Evolutionary conservation across 2,888 invertebrate species (phyloP).

Genomic region (Frankliniella fusca): DNA sequence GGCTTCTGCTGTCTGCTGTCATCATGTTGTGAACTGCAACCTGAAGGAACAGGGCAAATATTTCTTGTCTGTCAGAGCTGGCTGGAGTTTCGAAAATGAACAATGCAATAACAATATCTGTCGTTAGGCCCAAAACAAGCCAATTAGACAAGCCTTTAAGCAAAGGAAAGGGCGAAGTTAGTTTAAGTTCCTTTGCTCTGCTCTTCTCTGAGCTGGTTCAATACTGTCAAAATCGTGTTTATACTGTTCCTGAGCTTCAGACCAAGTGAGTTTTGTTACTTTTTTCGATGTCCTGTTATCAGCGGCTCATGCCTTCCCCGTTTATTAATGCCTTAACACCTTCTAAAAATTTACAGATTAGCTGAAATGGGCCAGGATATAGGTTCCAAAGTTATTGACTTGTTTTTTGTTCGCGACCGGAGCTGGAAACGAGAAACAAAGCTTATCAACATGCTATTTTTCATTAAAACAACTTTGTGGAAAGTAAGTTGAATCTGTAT

Average conservation of each 20-base stretch:
- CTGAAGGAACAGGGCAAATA: neutral
- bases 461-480: conserved; percentile 95
- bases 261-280: conserved; percentile 63
- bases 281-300: too few relatives aligned
- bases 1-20: neutral
- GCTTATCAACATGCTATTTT: conserved; percentile 86
- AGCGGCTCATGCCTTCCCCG: too few relatives aligned
- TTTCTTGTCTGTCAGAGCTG: neutral
- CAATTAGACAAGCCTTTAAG: conserved; percentile 88
- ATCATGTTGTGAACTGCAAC: neutral
- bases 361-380: conserved; percentile 94
- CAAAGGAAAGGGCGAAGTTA: conserved; percentile 89
- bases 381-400: conserved; percentile 86
- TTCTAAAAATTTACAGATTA: conserved; percentile 57
- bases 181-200: conserved; percentile 86
- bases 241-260: conserved; percentile 91
- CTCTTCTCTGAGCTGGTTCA: conserved; percentile 97
- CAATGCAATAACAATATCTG: conserved; percentile 43
- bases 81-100: conserved; percentile 5
- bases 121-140: conserved; percentile 62
- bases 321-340: too few relatives aligned
- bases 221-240: conserved; percentile 94
- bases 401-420: conserved; percentile 89
- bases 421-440: conserved; percentile 93
- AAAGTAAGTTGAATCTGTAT: conserved; percentile 59